These are phyloP conservation scores for Embiotoca jacksoni DNA, from an alignment of 2,113 vertebrate genomes.

Conservation along the genomic window DNA sequence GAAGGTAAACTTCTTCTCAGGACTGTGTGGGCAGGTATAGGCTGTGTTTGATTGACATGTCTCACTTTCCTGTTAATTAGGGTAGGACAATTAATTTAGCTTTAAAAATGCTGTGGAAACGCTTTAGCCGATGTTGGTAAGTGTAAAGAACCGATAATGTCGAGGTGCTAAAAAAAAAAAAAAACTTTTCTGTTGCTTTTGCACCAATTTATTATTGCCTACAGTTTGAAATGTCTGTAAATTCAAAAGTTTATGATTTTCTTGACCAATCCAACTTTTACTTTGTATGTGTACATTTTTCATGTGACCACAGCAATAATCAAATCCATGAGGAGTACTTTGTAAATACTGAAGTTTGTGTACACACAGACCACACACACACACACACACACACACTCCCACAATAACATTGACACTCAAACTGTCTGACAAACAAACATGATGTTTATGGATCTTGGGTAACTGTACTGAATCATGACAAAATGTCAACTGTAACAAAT, in stretches of 20 bases:
- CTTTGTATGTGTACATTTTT: not conserved
- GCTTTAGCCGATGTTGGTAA: not conserved
- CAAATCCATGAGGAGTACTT: too few species aligned
- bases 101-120: not conserved
- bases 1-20: too few species aligned
- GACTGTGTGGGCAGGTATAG: too few species aligned
- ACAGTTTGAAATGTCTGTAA: not conserved
- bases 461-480: slow-evolving; percentile 24
- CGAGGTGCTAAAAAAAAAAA: not conserved
- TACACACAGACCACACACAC: not conserved
- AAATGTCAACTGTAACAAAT: slow-evolving; percentile 44
- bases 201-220: not conserved
- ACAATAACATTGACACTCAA: slow-evolving; percentile 1
- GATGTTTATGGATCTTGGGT: slow-evolving; percentile 19
- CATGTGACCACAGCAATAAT: not conserved
- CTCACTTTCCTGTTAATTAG: too few species aligned
- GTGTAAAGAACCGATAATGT: not conserved
- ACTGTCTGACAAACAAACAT: slow-evolving; percentile 5
- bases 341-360: too few species aligned
- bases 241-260: not conserved
- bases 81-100: not conserved
- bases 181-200: not conserved
- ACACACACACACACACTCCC: not conserved
- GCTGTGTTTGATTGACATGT: too few species aligned
- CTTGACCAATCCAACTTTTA: not conserved